Evolutionary conservation across 2,113 vertebrate genomes (phyloP).

Genomic region (Miniopterus natalensis): DNA sequence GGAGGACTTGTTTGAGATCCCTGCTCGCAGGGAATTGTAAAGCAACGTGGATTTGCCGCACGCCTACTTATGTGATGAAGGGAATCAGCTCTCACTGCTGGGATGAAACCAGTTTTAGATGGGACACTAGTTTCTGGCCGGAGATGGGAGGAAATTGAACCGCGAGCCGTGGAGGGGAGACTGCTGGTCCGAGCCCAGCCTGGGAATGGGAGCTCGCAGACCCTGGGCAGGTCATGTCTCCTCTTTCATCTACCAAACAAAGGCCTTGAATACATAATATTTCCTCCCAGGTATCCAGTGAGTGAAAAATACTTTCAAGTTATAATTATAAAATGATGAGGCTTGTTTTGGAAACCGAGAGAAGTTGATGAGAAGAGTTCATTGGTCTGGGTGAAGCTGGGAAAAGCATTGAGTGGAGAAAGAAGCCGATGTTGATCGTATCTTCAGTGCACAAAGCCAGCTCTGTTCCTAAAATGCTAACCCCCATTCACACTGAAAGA

Average conservation of each 20-base stretch:
- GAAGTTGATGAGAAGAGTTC: background rate
- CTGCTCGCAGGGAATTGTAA: background rate
- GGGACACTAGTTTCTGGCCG: background rate
- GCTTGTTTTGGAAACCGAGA: background rate
- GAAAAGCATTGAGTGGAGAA: background rate
- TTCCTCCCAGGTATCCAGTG: background rate
- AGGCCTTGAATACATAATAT: background rate
- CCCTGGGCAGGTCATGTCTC: background rate
- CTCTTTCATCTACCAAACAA: background rate
- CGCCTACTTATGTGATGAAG: conserved; percentile 6
- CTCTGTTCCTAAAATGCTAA: background rate
- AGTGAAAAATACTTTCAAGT: background rate
- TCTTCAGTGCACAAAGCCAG: background rate
- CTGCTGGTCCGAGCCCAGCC: background rate
- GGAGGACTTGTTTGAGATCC: background rate
- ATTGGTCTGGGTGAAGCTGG: background rate
- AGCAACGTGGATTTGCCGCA: background rate
- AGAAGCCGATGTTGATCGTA: background rate
- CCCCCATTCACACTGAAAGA: background rate
- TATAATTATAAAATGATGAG: background rate
- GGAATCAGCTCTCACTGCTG: background rate
- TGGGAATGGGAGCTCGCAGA: background rate
- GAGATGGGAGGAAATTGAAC: background rate
- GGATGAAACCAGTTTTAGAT: conserved; percentile 9
- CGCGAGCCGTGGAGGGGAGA: background rate